These are phyloP conservation scores for Caligus rogercresseyi DNA, from an alignment of 1,140 invertebrate species.

Conservation along the genomic window DNA sequence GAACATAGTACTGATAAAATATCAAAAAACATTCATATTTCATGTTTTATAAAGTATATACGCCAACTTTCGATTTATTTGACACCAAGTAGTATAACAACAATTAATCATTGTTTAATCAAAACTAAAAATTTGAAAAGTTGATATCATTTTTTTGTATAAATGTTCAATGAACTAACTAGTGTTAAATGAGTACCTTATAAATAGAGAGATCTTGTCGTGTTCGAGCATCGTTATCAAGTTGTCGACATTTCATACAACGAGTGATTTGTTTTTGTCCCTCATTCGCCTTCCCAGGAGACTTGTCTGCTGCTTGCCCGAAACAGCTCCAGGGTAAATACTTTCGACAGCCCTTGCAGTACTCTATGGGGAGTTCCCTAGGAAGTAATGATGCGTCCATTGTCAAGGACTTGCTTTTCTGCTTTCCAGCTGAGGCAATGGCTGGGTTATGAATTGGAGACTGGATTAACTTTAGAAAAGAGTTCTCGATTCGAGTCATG, in stretches of 20 bases:
- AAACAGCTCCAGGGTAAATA: constrained; percentile 8
- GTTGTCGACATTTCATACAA: not conserved
- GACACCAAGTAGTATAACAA: too few species aligned
- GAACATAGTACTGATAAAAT: too few species aligned
- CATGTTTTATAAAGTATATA: too few species aligned
- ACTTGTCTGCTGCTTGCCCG: not conserved
- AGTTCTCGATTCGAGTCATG: not conserved
- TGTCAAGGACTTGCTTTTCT: not conserved
- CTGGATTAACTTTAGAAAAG: not conserved
- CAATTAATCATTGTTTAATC: too few species aligned
- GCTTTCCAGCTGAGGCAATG: not conserved
- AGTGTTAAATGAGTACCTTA: not conserved
- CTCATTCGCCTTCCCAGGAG: not conserved
- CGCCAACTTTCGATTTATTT: too few species aligned
- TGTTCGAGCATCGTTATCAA: constrained; percentile 9
- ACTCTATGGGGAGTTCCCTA: not conserved
- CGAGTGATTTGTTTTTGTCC: not conserved
- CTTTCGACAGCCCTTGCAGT: constrained; percentile 1
- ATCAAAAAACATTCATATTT: too few species aligned
- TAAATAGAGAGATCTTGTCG: not conserved
- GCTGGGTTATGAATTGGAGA: not conserved
- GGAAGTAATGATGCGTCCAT: not conserved
- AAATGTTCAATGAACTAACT: too few species aligned
- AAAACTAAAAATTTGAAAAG: too few species aligned
- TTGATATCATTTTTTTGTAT: too few species aligned